These are phyloP conservation scores for Argopecten irradians DNA, from an alignment of 1,140 invertebrate genomes.

Conservation along the genomic window DNA sequence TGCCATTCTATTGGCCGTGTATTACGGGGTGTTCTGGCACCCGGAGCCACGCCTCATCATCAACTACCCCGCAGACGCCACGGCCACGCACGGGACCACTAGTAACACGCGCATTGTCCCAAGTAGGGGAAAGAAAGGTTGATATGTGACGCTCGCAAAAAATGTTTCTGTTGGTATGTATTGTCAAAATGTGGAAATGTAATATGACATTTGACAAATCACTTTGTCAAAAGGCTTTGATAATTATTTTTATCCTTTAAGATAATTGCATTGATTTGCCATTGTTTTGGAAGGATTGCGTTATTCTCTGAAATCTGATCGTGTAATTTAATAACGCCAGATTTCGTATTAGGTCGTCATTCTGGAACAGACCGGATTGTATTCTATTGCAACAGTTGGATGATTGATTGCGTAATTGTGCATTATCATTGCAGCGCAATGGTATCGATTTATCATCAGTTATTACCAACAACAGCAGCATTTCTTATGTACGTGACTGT, in stretches of 20 bases:
- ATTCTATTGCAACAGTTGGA: not conserved
- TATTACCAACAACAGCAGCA: no score
- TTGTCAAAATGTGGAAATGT: not conserved
- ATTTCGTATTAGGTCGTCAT: not conserved
- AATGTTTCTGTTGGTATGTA: not conserved
- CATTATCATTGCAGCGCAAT: not conserved
- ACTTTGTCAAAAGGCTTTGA: not conserved
- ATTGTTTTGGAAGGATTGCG: not conserved
- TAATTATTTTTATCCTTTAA: not conserved
- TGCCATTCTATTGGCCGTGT: conserved; percentile 37
- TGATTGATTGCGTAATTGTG: not conserved
- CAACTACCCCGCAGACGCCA: not conserved
- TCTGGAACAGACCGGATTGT: not conserved
- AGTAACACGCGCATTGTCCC: conserved; percentile 5
- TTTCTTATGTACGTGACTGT: no score
- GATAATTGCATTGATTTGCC: no score
- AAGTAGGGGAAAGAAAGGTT: conserved; percentile 15
- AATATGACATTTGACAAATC: not conserved
- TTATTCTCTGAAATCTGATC: not conserved
- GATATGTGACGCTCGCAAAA: not conserved
- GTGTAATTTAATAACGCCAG: not conserved
- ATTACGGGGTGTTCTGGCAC: conserved; percentile 45
- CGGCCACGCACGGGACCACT: not conserved
- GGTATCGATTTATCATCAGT: no score
- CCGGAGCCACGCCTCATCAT: conserved; percentile 19